Evolutionary conservation across 2,113 vertebrate genomes (phyloP).

Genomic region (Hepsetus odoe): DNA sequence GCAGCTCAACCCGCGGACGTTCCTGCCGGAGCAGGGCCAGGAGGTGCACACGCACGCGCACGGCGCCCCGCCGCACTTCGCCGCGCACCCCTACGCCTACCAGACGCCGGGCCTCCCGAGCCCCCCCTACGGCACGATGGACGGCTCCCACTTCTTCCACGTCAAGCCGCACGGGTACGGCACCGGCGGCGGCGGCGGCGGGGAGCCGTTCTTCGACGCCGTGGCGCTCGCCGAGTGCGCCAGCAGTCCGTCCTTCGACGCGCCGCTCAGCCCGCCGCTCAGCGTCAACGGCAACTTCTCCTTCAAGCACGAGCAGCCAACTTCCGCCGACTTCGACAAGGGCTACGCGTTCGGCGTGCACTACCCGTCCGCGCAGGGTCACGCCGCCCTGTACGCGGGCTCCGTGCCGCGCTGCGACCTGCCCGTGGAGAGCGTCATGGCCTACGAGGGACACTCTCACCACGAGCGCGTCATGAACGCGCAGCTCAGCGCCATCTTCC

Average conservation of each 20-base stretch:
- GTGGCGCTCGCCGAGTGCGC: slow-evolving; percentile 84
- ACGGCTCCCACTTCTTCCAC: slow-evolving; percentile 95
- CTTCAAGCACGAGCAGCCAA: slow-evolving; percentile 90
- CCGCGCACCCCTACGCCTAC: slow-evolving; percentile 86
- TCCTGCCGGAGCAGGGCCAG: slow-evolving; percentile 92
- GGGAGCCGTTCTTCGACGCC: slow-evolving; percentile 91
- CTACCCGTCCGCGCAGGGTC: slow-evolving; percentile 83
- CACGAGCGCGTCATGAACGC: slow-evolving; percentile 94
- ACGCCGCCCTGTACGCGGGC: slow-evolving; percentile 81
- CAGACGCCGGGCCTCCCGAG: slow-evolving; percentile 94
- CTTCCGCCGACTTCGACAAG: slow-evolving; percentile 89
- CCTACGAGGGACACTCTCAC: slow-evolving; percentile 91
- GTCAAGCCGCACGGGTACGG: slow-evolving; percentile 86
- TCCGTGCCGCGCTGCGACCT: slow-evolving; percentile 84
- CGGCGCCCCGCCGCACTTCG: slow-evolving; percentile 73
- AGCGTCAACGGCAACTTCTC: slow-evolving; percentile 98
- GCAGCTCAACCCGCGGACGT: slow-evolving; percentile 95
- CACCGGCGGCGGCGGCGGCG: slow-evolving; percentile 22
- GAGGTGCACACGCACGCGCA: slow-evolving; percentile 86
- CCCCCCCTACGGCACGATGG: slow-evolving; percentile 95
- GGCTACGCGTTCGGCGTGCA: slow-evolving; percentile 92
- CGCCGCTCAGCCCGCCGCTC: slow-evolving; percentile 93
- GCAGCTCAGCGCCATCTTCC: slow-evolving; percentile 96
- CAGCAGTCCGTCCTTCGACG: slow-evolving; percentile 87
- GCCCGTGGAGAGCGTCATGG: slow-evolving; percentile 88